phyloP scores from a whole-genome alignment of 1,140 invertebrate species.

The Sitophilus oryzae region DNA sequence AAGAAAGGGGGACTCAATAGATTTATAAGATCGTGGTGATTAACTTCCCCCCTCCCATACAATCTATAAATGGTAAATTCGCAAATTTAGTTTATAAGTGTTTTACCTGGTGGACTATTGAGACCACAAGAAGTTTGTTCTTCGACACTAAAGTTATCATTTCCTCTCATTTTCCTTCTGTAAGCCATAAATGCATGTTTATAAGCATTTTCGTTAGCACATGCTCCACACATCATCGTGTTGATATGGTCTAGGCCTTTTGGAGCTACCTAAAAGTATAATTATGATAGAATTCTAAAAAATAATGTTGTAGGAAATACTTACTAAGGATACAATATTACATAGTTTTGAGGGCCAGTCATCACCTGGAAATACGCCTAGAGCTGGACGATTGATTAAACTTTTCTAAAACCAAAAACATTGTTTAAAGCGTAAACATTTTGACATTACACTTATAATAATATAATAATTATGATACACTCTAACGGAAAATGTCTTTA shows the following conservation, averaged over 20 bases:
- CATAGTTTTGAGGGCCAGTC: slow-evolving; percentile 78
- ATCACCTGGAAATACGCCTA: slow-evolving; percentile 82
- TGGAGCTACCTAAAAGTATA: slow-evolving; percentile 56
- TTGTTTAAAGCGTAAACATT: too few relatives aligned
- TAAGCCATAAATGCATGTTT: slow-evolving; percentile 81
- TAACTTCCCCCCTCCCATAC: too few relatives aligned
- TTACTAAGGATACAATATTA: slow-evolving; percentile 45
- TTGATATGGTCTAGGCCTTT: slow-evolving; percentile 75
- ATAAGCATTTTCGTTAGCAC: slow-evolving; percentile 92
- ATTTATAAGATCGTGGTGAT: too few relatives aligned
- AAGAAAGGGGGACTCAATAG: too few relatives aligned
- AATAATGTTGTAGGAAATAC: neutral
- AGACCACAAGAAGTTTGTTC: slow-evolving; percentile 69
- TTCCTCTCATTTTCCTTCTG: slow-evolving; percentile 55
- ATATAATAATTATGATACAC: too few relatives aligned
- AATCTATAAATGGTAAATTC: too few relatives aligned
- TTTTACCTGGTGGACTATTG: slow-evolving; percentile 66
- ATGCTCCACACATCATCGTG: slow-evolving; percentile 97
- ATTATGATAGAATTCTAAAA: neutral
- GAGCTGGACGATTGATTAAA: slow-evolving; percentile 85
- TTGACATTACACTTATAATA: too few relatives aligned
- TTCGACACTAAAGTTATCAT: slow-evolving; percentile 69
- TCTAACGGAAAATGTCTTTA: slow-evolving; percentile 55
- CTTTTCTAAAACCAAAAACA: slow-evolving; percentile 33
- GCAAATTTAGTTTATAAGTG: neutral